Base-by-base conservation (phyloP, 2,888 invertebrate species). In the Chironomus tentans region DNA sequence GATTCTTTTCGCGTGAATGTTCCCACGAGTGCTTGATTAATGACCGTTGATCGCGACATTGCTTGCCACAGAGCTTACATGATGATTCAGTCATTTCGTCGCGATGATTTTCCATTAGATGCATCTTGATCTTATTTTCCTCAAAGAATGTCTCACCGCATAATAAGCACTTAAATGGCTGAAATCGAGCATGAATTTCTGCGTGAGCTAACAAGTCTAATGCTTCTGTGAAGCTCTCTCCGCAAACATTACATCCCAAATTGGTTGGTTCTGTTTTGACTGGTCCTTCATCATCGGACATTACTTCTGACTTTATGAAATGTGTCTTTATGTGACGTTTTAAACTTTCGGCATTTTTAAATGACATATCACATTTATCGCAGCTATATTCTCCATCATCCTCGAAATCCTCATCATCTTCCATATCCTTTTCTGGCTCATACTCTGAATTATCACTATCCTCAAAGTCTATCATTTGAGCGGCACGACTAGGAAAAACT, bases 221-320 rank as follows among this genome's bases (percentile, higher is more conserved):
- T 74, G 92, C 91, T 84, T 91, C 92, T 62, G 88, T 87, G 82
- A 92, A 93, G 77, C 88, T 88, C 83, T 92, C 91, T 69, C 92
- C 93, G 82, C 93, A 93, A 50, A 91, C 91, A 81, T 89, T 91
- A 82, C 93, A 94, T 78, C 90, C 87, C 82, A 93, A 92, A 77
- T 28, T 21, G 10, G 72, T 13, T 46, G 1, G 13, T 15, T 62
- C 21, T 13, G 62, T n/a, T 28, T 56, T 22, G 13, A n/a, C 18
- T 61, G 62, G 48, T 15, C 50, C 69, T 18, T 75, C 75, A 21
- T 69, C 56, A 38, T 77, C 77, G 0, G 77, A 65, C 4, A 72
- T 18, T 4, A 68, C 4, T 74, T 73, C 73, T 2, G 76, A 76
- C 13, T 76, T 76, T 2, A 76, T 69, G 0, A 80, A 78, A 76